Evolutionary conservation across 2,113 vertebrate genomes (phyloP).

Genomic region (Scomber scombrus): DNA sequence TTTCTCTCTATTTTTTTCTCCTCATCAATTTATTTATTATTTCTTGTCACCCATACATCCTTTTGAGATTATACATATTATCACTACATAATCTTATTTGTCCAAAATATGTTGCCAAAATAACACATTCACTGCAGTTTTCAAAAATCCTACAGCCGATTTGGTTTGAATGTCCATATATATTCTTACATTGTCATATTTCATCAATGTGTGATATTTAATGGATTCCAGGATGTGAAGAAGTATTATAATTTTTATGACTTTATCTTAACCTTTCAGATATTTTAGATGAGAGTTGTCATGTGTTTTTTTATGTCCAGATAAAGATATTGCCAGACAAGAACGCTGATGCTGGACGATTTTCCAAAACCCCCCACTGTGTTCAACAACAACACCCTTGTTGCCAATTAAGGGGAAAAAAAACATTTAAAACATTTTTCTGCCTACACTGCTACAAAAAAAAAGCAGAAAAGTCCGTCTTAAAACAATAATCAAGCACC

Average conservation of each 20-base stretch:
- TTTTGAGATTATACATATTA: conserved; percentile 15
- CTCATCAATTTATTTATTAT: conserved; percentile 22
- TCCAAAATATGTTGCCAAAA: background rate
- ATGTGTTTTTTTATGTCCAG: no score
- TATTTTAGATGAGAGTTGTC: no score
- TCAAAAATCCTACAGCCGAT: background rate
- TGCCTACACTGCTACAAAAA: no score
- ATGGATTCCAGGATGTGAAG: background rate
- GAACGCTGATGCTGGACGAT: background rate
- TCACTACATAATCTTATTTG: background rate
- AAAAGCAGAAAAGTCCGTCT: no score
- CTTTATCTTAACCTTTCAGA: no score
- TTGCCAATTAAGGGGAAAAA: no score
- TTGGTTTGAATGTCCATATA: background rate
- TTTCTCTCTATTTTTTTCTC: background rate
- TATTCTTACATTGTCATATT: background rate
- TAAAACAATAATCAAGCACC: no score
- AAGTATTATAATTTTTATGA: background rate
- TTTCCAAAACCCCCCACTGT: background rate
- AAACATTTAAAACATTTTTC: no score
- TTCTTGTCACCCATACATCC: conserved; percentile 17
- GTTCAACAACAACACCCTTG: background rate
- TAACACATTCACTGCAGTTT: background rate
- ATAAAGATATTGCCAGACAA: no score
- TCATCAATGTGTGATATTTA: background rate